Conservation (phyloP, 2,797 vertebrate genomes). For the Catamblyrhynchus diadema region DNA sequence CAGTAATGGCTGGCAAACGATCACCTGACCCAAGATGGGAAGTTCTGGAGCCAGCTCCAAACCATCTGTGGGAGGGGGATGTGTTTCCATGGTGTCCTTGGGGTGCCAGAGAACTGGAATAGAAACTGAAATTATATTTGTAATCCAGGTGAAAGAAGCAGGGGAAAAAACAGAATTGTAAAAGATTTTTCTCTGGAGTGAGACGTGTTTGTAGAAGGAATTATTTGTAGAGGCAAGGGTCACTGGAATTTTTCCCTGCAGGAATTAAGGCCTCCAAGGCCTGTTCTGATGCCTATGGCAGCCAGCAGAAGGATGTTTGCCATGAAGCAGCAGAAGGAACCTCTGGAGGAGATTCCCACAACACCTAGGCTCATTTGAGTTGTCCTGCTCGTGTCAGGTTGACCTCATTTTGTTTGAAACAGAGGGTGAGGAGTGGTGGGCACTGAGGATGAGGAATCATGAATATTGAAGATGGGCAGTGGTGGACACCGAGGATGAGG, state of each 20-base stretch:
- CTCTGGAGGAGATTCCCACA: not conserved
- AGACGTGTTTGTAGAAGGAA: not conserved
- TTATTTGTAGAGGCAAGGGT: not conserved
- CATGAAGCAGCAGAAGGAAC: not conserved
- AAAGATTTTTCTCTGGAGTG: not conserved
- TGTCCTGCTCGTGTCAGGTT: not conserved
- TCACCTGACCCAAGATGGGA: not conserved
- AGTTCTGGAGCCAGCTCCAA: not conserved
- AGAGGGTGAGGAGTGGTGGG: not conserved
- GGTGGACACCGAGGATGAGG: not conserved
- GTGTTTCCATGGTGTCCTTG: not conserved
- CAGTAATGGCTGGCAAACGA: not conserved
- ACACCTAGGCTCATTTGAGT: not conserved
- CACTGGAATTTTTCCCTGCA: not conserved
- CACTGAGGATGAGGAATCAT: not conserved
- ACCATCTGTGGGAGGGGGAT: not conserved
- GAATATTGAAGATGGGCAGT: no score
- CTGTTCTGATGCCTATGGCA: not conserved
- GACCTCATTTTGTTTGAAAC: not conserved
- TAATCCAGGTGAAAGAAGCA: not conserved
- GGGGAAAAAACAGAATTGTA: no score
- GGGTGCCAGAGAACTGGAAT: not conserved
- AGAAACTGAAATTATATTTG: not conserved
- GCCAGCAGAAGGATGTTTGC: not conserved
- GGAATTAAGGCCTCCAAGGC: not conserved